phyloP scores from a whole-genome alignment of 2,113 vertebrate species.

The Argyrosomus japonicus region DNA sequence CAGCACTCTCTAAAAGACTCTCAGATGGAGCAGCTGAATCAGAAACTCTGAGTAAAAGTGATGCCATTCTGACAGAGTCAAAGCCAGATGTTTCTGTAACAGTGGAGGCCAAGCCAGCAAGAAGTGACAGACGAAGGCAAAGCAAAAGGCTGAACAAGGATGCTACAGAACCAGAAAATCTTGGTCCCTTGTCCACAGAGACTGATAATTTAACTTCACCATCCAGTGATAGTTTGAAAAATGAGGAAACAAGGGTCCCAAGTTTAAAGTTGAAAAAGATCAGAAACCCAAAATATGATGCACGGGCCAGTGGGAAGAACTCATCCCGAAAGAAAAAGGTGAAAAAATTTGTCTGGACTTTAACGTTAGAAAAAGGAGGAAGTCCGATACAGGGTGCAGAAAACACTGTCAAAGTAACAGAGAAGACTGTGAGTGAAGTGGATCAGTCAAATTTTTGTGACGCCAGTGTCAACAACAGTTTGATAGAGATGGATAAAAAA shows the following conservation, averaged over 20 bases:
- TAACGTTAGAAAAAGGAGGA: slow-evolving; percentile 78
- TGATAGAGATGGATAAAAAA: slow-evolving; percentile 51
- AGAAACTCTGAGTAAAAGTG: slow-evolving; percentile 60
- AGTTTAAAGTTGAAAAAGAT: slow-evolving; percentile 81
- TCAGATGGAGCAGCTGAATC: slow-evolving; percentile 51
- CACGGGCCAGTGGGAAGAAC: slow-evolving; percentile 57
- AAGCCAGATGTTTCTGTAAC: slow-evolving; percentile 64
- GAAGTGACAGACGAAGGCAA: slow-evolving; percentile 72
- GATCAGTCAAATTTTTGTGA: slow-evolving; percentile 47
- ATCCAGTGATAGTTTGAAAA: slow-evolving; percentile 58
- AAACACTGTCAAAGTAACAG: slow-evolving; percentile 54
- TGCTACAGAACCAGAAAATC: slow-evolving; percentile 52
- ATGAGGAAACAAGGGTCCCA: slow-evolving; percentile 71
- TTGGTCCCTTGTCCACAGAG: slow-evolving; percentile 50
- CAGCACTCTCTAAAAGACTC: slow-evolving; percentile 51
- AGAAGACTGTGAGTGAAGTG: slow-evolving; percentile 56
- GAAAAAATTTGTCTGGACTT: slow-evolving; percentile 84
- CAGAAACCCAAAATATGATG: slow-evolving; percentile 82
- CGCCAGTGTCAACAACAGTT: slow-evolving; percentile 37
- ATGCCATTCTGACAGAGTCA: slow-evolving; percentile 55
- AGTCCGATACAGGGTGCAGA: slow-evolving; percentile 39
- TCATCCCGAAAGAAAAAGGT: slow-evolving; percentile 81
- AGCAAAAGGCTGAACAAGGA: slow-evolving; percentile 79
- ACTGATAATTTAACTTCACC: slow-evolving; percentile 47
- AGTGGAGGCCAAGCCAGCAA: slow-evolving; percentile 59